Evolutionary conservation across 2,888 invertebrate species (phyloP).

Genomic region (Conistra vaccinii): DNA sequence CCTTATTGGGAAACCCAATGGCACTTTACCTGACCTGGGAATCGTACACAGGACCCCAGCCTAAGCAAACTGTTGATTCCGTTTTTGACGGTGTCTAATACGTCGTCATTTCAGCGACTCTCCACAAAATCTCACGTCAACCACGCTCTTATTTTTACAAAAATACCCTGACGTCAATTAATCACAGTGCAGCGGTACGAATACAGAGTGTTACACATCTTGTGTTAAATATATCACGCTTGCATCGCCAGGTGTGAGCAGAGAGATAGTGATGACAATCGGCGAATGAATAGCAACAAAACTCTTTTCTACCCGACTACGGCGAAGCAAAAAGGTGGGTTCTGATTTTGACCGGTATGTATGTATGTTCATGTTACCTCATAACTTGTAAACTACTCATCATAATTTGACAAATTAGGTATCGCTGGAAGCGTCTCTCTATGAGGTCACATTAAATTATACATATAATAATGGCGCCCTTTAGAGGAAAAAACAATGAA

Average conservation of each 20-base stretch:
- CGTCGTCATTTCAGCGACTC: conserved; percentile 5
- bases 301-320: not conserved
- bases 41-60: not conserved
- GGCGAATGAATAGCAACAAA: not conserved
- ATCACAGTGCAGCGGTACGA: conserved; percentile 60
- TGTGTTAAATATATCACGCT: conserved; percentile 47
- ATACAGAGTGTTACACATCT: conserved; percentile 32
- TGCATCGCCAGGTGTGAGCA: conserved; percentile 45
- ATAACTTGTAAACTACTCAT: no score
- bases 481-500: no score
- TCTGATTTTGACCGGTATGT: no score
- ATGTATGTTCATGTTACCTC: no score
- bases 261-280: not conserved
- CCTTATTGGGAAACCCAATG: no score
- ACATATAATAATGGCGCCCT: no score
- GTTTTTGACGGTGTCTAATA: not conserved
- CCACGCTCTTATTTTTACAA: conserved; percentile 53
- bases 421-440: no score
- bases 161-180: conserved; percentile 65
- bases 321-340: no score
- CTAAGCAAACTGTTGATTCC: not conserved
- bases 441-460: no score
- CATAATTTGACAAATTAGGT: no score
- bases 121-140: conserved; percentile 18
- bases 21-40: no score